Evolutionary conservation across 2,113 vertebrate species (phyloP), one percentile per base, ranked within the genome.

Genomic region (Xiphophorus hellerii): DNA sequence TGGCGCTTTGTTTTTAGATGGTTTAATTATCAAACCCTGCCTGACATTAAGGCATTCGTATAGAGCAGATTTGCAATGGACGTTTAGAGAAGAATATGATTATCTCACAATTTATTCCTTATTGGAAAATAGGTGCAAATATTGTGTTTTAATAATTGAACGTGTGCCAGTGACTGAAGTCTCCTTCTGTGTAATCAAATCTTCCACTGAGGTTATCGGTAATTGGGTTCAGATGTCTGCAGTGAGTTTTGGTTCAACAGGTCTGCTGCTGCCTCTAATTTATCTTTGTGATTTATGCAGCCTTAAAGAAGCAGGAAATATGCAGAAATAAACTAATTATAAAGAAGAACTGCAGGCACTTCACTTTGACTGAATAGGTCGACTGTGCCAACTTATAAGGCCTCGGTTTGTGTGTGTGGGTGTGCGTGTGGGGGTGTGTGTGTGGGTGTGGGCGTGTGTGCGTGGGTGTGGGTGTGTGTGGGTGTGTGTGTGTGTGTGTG

Each of bases 191-290:
- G 44, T 80, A 66, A 87, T 85, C 33, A 87, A 60, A 85, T 85
- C 69, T 73, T 81, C 66, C 58, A 73, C 44, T 35, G 60, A 74
- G 62, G 33, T 58, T 71, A 7, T 70, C 42, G 78, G 72, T 78
- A 58, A 71, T 74, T 73, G 33, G 39, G 39, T 84, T 33, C 76
- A 83, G 74, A 78, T 86, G 75, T 88, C 83, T 83, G 62, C 60
- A 22, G 3, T 28, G 6, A n/a, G 35, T 76, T 75, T 80, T 35
- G 30, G 58, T 75, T 78, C 64, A 76, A 15, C 33, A 15, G 61
- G 12, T 64, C 35, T 66, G 31, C 39, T 60, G 15, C 62, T 30
- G 9, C 30, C 33, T 29, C 7, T 31, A 67, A 75, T 77, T 79
- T 25, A 74, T 83, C 31, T 69, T 39, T 72, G 27, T 71, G 54